Evolutionary conservation across 2,797 vertebrate species (phyloP).

Genomic region (Enteromius viviparus): DNA sequence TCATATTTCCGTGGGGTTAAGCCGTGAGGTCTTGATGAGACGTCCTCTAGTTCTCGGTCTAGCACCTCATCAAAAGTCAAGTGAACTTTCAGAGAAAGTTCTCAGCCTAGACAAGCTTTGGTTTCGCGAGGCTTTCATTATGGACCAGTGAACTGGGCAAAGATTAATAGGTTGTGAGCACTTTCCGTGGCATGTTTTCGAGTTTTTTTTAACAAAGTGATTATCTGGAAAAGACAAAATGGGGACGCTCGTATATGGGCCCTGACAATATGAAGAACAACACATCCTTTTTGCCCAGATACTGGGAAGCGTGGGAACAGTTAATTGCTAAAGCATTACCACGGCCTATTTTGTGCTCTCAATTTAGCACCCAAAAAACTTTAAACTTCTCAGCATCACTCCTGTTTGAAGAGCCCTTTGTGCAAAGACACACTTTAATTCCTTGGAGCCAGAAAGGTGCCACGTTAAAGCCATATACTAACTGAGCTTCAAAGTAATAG

Average conservation of each 20-base stretch:
- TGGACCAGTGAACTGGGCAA: constrained; percentile 25
- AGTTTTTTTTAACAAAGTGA: constrained; percentile 16
- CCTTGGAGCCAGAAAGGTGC: constrained; percentile 45
- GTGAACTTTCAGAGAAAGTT: constrained; percentile 55
- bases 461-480: constrained; percentile 49
- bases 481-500: constrained; percentile 48
- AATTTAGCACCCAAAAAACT: constrained; percentile 40
- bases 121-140: constrained; percentile 35
- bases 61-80: constrained; percentile 52
- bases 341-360: constrained; percentile 46
- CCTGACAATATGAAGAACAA: constrained; percentile 37
- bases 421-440: constrained; percentile 52
- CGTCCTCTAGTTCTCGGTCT: constrained; percentile 27
- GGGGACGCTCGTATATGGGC: constrained; percentile 21
- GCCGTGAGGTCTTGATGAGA: constrained; percentile 39
- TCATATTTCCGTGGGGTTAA: constrained; percentile 59
- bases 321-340: constrained; percentile 52
- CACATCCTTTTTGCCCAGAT: constrained; percentile 40
- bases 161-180: constrained; percentile 2
- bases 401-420: constrained; percentile 46
- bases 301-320: constrained; percentile 34
- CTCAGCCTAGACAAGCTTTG: constrained; percentile 12
- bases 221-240: constrained; percentile 42
- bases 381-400: constrained; percentile 27
- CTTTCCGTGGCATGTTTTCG: constrained; percentile 11